phyloP scores from a whole-genome alignment of 2,797 vertebrate species.

The Rachycentron canadum region DNA sequence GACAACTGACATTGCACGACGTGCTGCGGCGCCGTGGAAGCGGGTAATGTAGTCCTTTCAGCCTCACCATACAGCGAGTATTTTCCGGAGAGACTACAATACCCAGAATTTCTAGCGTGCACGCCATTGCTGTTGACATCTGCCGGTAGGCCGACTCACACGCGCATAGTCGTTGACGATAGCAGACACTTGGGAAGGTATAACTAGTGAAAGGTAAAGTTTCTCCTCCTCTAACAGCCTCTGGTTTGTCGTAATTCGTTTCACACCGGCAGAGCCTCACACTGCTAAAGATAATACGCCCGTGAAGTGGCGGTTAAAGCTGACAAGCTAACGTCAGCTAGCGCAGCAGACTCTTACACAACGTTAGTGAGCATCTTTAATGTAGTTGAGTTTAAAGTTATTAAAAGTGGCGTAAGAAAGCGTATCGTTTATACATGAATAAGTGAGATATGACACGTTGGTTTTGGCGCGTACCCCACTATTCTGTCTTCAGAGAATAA shows the following conservation, averaged over 20 bases:
- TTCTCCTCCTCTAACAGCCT: fast-evolving
- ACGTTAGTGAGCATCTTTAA: neutral
- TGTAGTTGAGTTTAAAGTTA: neutral
- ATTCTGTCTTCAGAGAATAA: neutral
- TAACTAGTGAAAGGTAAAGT: neutral
- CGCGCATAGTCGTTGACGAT: slow-evolving; percentile 52
- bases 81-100: slow-evolving; percentile 54
- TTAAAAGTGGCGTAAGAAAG: neutral
- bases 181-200: slow-evolving; percentile 5
- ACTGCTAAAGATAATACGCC: neutral
- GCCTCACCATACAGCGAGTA: fast-evolving
- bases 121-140: slow-evolving; percentile 46
- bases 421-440: fast-evolving
- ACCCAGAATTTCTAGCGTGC: slow-evolving; percentile 53
- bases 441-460: fast-evolving
- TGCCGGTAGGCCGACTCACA: slow-evolving; percentile 29
- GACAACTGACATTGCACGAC: neutral
- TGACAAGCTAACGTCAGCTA: slow-evolving; percentile 48
- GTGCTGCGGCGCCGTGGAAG: fast-evolving
- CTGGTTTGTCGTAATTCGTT: fast-evolving
- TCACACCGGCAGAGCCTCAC: neutral
- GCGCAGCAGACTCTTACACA: neutral
- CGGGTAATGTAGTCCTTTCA: slow-evolving; percentile 76
- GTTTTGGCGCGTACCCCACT: neutral
- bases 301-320: neutral